A percentile compares a stretch with the other conserved stretches of the same genome.
Evolutionary conservation across 2,888 invertebrate species (phyloP).

Genomic region (Drosophila austrosaltans): DNA sequence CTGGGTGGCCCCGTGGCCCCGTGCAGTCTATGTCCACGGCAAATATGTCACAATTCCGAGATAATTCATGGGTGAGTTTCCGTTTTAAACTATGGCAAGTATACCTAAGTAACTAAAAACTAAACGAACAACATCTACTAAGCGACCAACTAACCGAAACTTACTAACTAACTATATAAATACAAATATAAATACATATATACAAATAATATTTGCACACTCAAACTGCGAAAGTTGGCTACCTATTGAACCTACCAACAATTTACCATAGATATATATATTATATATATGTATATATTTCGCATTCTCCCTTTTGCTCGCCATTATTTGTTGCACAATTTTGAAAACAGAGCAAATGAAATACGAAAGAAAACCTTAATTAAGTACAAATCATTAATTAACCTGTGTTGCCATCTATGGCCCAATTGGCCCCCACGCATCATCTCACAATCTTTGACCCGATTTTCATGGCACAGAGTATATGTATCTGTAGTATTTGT

Average conservation of each 20-base stretch:
- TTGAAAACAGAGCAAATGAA: background rate
- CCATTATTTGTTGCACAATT: constrained; percentile 32
- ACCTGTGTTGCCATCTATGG: constrained; percentile 69
- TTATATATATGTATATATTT: background rate
- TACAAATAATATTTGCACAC: background rate
- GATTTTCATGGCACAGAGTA: constrained; percentile 37
- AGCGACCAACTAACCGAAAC: constrained; percentile 22
- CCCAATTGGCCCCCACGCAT: constrained; percentile 74
- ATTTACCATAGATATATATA: too few species aligned
- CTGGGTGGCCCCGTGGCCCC: constrained; percentile 31
- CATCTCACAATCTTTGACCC: constrained; percentile 60
- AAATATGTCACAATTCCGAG: constrained; percentile 82
- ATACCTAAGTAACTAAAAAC: background rate
- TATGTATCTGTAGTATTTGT: background rate
- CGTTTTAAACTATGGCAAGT: constrained; percentile 12
- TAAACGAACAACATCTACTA: constrained; percentile 1
- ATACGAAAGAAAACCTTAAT: constrained; percentile 47
- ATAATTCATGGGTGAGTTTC: constrained; percentile 82
- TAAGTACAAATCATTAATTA: constrained; percentile 72
- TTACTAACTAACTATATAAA: constrained; percentile 20
- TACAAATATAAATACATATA: too few species aligned
- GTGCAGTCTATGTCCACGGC: constrained; percentile 39
- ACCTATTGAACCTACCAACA: background rate
- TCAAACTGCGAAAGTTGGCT: constrained; percentile 6
- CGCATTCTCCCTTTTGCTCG: constrained; percentile 5